Evolutionary conservation across 2,888 invertebrate species (phyloP).

Genomic region (Ptilodon capucinus): DNA sequence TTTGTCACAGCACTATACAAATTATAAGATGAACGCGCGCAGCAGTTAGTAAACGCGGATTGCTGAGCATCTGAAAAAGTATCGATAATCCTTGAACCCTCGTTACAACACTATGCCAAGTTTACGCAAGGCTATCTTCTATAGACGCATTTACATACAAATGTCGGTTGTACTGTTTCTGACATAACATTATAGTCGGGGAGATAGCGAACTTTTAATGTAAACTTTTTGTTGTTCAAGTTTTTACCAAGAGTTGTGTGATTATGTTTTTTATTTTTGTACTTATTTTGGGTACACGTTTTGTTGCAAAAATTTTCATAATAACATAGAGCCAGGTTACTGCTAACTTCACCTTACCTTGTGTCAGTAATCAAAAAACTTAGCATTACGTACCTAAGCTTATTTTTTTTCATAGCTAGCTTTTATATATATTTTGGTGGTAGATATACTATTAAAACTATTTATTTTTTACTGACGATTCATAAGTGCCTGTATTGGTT

Average conservation of each 20-base stretch:
- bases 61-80: not conserved
- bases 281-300: not conserved
- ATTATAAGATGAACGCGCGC: too few species aligned
- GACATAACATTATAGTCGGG: slow-evolving; percentile 37
- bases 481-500: too few species aligned
- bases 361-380: too few species aligned
- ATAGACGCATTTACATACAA: slow-evolving; percentile 43
- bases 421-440: too few species aligned
- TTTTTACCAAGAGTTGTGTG: not conserved
- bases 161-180: slow-evolving; percentile 43
- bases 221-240: not conserved
- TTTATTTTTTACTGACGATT: too few species aligned
- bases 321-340: too few species aligned
- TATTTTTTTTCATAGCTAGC: too few species aligned
- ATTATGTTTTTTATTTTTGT: not conserved
- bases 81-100: not conserved
- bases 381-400: too few species aligned
- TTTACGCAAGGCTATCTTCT: slow-evolving; percentile 33
- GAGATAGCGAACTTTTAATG: slow-evolving; percentile 11
- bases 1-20: too few species aligned
- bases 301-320: too few species aligned
- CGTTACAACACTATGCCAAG: slow-evolving; percentile 24
- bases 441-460: too few species aligned
- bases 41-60: not conserved
- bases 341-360: too few species aligned